Evolutionary conservation across 2,113 vertebrate genomes (phyloP), one percentile per base, ranked within the genome.

Genomic region (Eidolon helvum): DNA sequence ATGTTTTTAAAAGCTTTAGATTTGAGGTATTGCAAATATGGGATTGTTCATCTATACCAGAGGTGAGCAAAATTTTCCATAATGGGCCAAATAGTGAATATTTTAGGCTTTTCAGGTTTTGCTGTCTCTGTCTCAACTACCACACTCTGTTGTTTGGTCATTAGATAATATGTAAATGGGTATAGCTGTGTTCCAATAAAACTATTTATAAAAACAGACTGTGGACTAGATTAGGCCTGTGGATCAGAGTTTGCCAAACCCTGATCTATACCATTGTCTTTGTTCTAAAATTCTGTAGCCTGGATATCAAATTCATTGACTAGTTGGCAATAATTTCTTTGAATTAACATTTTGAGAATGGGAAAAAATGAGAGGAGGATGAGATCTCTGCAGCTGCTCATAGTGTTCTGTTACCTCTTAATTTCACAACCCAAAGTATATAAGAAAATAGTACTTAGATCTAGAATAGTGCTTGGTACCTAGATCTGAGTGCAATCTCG

Each of bases 321-420:
- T 35, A 86, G 6, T 68, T 89, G 63, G 6, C 26, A 79, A 53
- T 75, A 24, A 75, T 74, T 72, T 88, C 50, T 78, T 72, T 82
- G 33, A 82, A 57, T 90, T 72, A 59, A 24, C 10, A 79, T 96
- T 96, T 95, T 75, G 19, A 90, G 45, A 87, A 72, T 65, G 19
- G 16, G 7, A 77, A 77, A 48, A 63, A 30, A 22, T 53, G 38
- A 79, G 19, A 92, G 68, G 22, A 11, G 2, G 15, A 79, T 35
- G 57, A 18, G 12, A 48, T 40, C 16, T 63, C 24, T 40, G 10
- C 12, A 66, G 6, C 6, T 91, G 78, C n/a, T 30, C 50, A 61
- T 22, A 21, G 35, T 14, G n/a, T 43, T 55, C 10, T 79, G 12
- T 78, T 57, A 85, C 24, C 1, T 95, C 7, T 86, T 66, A 72